phyloP scores from a whole-genome alignment of 2,797 vertebrate genomes.

The Chelidonichthys spinosus region DNA sequence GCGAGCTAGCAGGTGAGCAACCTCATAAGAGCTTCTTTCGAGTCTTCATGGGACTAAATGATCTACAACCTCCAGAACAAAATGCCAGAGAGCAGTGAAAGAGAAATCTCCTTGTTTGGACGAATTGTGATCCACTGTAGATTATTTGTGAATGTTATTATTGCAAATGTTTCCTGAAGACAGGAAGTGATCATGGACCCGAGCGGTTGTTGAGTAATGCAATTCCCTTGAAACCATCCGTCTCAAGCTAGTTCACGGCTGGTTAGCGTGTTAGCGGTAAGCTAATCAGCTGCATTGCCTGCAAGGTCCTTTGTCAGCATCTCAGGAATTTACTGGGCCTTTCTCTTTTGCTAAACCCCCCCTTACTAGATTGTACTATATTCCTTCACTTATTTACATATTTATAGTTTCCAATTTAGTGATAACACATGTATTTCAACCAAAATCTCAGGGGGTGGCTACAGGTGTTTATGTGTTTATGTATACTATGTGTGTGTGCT shows the following conservation, averaged over 20 bases:
- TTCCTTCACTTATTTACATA: no score
- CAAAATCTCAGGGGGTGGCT: background rate
- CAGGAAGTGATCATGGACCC: no score
- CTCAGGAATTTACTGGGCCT: no score
- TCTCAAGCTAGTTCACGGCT: no score
- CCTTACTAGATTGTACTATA: background rate
- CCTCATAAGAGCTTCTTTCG: background rate
- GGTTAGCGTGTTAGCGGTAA: no score
- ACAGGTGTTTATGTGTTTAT: background rate
- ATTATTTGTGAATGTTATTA: background rate
- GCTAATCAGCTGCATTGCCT: no score
- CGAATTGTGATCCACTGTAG: background rate
- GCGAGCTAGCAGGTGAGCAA: background rate
- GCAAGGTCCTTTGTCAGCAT: no score
- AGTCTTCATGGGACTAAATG: background rate
- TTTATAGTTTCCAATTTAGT: no score
- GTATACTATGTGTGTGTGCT: slow-evolving; percentile 15
- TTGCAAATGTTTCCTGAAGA: background rate
- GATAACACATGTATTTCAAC: no score
- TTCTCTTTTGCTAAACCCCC: background rate
- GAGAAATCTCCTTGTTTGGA: background rate
- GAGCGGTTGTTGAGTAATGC: no score
- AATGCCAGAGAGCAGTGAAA: background rate
- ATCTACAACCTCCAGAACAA: background rate
- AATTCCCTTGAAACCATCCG: no score